Percentiles rank a stretch among this genome's conserved stretches.
Conservation (phyloP, 2,797 vertebrate genomes). For the Poecilia picta region DNA sequence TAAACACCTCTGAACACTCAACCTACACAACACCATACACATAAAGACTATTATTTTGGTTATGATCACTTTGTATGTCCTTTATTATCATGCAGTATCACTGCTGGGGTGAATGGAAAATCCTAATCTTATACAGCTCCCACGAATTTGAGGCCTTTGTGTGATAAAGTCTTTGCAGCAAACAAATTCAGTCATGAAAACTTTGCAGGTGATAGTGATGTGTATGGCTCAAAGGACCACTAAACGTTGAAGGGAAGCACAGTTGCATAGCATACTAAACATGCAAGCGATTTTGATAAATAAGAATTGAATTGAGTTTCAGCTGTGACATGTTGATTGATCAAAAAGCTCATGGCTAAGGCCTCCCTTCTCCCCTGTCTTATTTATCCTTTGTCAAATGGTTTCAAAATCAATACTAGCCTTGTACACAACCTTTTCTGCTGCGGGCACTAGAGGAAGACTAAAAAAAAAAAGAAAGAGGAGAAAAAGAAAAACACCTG, state of each 20-base stretch:
- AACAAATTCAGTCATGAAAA: constrained; percentile 75
- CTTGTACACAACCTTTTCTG: constrained; percentile 87
- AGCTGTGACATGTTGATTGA: constrained; percentile 99
- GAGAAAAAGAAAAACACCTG: constrained; percentile 84
- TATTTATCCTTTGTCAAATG: constrained; percentile 97
- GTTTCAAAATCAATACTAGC: constrained; percentile 96
- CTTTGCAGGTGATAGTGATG: constrained; percentile 68
- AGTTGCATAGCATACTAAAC: constrained; percentile 75
- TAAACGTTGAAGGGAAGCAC: constrained; percentile 54
- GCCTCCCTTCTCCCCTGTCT: constrained; percentile 89
- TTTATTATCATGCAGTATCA: constrained; percentile 18
- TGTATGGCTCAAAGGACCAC: constrained; percentile 56
- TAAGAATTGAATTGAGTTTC: constrained; percentile 98
- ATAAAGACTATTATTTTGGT: constrained; percentile 45
- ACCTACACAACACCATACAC: constrained; percentile 19
- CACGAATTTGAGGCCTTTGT: constrained; percentile 51
- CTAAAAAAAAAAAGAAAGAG: constrained; percentile 4
- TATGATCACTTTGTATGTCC: constrained; percentile 19
- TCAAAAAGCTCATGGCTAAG: constrained; percentile 97
- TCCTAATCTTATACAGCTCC: constrained; percentile 60
- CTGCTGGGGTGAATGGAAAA: constrained; percentile 15
- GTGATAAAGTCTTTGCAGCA: constrained; percentile 68
- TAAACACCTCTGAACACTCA: constrained; percentile 39
- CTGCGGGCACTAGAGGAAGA: constrained; percentile 77
- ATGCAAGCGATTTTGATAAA: constrained; percentile 93